These are phyloP conservation scores for Onychorhynchus coronatus DNA, from an alignment of 2,113 vertebrate species.

Conservation along the genomic window DNA sequence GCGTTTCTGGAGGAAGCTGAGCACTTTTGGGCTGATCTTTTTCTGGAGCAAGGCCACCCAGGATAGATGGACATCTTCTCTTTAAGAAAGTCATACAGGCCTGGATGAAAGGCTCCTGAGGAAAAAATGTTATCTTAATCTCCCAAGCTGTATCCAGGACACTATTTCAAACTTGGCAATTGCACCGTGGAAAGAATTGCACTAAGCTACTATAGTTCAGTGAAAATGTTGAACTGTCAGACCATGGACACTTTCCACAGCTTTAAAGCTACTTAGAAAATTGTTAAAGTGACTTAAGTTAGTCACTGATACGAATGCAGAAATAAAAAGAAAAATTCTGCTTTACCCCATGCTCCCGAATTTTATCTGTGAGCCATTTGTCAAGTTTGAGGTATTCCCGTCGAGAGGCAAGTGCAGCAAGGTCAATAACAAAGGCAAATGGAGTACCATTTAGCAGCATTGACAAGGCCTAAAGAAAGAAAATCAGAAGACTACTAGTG, in stretches of 20 bases:
- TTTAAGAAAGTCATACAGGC: constrained; percentile 98
- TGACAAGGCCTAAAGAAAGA: constrained; percentile 88
- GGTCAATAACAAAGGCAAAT: constrained; percentile 99
- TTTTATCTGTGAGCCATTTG: constrained; percentile 99
- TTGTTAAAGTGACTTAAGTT: neutral
- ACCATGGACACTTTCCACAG: neutral
- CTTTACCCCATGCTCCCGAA: constrained; percentile 96
- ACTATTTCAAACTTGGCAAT: constrained; percentile 39
- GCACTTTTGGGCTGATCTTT: constrained; percentile 99
- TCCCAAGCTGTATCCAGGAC: neutral
- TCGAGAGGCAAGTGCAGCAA: constrained; percentile 99
- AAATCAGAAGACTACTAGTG: constrained; percentile 49
- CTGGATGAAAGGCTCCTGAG: constrained; percentile 96
- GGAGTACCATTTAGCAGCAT: constrained; percentile 99
- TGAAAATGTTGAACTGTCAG: neutral
- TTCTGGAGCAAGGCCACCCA: constrained; percentile 95
- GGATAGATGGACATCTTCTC: constrained; percentile 95
- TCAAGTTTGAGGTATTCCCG: constrained; percentile 99
- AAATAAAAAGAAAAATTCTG: constrained; percentile 59
- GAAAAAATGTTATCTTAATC: neutral
- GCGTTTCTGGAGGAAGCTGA: constrained; percentile 95
- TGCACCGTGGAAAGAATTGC: neutral
- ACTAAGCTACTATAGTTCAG: constrained; percentile 24
- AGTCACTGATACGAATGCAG: constrained; percentile 16
- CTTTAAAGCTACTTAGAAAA: constrained; percentile 21